Conservation (phyloP, 2,797 vertebrate genomes). For the Amblyraja radiata region DNA sequence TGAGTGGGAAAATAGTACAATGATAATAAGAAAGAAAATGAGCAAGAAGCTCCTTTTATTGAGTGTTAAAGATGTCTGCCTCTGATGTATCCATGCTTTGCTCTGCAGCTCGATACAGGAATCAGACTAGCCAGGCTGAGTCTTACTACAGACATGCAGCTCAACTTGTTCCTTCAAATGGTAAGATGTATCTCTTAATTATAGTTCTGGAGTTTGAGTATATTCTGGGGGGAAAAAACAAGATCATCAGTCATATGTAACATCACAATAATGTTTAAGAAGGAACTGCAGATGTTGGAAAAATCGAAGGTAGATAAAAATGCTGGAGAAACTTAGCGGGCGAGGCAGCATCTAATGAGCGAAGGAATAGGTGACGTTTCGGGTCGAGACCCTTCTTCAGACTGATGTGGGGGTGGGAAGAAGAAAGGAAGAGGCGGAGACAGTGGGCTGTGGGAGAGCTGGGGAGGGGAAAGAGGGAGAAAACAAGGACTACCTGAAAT, state of each 20-base stretch:
- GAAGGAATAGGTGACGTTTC: no score
- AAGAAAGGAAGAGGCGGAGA: no score
- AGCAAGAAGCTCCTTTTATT: not conserved
- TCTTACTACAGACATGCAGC: conserved; percentile 97
- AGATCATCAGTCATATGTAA: not conserved
- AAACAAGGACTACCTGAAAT: no score
- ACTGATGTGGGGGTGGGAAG: no score
- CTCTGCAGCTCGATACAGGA: conserved; percentile 85
- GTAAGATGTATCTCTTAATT: conserved; percentile 55
- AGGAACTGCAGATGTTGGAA: no score
- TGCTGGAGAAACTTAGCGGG: no score
- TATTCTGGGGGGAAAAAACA: not conserved
- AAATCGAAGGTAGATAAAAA: no score
- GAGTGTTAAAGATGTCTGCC: not conserved
- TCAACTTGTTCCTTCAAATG: conserved; percentile 97
- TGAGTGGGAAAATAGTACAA: not conserved
- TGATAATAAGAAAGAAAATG: not conserved
- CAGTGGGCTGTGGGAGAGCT: no score
- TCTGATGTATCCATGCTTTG: conserved; percentile 39
- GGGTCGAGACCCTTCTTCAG: no score
- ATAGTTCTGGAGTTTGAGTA: not conserved
- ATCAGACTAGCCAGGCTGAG: conserved; percentile 98
- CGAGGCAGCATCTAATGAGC: no score
- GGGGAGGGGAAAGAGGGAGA: no score
- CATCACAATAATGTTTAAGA: not conserved